A percentile compares a stretch with the other conserved stretches of the same genome.
phyloP scores from a whole-genome alignment of 2,888 invertebrate genomes.

The Drosophila sordidula region DNA sequence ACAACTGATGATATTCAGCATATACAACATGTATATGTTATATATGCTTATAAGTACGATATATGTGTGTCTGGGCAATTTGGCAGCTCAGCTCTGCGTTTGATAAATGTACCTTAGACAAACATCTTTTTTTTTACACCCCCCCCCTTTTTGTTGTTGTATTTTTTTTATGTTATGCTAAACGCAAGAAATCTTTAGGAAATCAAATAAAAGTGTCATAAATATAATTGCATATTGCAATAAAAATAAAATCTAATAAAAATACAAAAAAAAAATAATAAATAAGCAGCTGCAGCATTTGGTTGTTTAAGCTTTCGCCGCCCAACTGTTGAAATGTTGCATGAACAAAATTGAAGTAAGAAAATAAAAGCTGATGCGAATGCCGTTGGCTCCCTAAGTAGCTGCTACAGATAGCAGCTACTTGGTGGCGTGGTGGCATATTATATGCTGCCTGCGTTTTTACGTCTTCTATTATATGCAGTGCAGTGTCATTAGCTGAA shows the following conservation, averaged over 20 bases:
- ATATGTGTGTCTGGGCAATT: conserved; percentile 59
- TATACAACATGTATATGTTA: conserved; percentile 26
- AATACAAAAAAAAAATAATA: conserved; percentile 13
- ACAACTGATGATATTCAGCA: conserved; percentile 63
- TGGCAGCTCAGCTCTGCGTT: conserved; percentile 55
- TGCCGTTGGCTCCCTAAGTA: conserved; percentile 14
- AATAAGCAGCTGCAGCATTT: conserved; percentile 3
- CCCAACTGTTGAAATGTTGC: conserved; percentile 31
- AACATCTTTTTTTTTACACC: conserved; percentile 19
- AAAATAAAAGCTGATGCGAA: not conserved
- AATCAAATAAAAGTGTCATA: conserved; percentile 77
- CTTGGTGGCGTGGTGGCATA: conserved; percentile 36
- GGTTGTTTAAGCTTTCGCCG: not conserved
- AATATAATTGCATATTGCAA: conserved; percentile 70
- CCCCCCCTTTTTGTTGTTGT: conserved; percentile 7
- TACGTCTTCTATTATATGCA: conserved; percentile 38
- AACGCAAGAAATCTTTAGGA: conserved; percentile 69
- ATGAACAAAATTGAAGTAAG: not conserved
- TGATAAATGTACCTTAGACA: conserved; percentile 68
- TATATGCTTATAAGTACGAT: conserved; percentile 26
- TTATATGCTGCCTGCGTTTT: conserved; percentile 46
- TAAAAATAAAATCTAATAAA: conserved; percentile 36
- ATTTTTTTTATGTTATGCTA: conserved; percentile 56
- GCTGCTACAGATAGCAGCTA: conserved; percentile 30
- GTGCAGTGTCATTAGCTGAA: conserved; percentile 58